Conservation (phyloP, 2,888 invertebrate species). For the Galeopsomyia nigrocyanea region DNA sequence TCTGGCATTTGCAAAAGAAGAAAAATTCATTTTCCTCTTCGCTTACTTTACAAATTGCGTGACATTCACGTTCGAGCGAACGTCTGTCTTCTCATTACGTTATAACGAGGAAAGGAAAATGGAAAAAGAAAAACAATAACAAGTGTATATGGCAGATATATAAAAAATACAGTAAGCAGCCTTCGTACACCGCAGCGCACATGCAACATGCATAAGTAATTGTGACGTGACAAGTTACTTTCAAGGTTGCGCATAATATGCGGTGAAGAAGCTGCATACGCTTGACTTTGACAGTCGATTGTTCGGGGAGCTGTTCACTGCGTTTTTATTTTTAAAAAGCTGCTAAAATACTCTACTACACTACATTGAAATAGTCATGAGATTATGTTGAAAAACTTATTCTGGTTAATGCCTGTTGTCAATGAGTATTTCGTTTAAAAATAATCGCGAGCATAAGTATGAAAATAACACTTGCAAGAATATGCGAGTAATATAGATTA, state of each 20-base stretch:
- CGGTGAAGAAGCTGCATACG: slow-evolving; percentile 18
- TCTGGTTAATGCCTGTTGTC: too few species aligned
- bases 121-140: neutral
- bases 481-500: too few species aligned
- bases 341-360: too few species aligned
- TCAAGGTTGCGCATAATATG: slow-evolving; percentile 21
- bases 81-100: neutral
- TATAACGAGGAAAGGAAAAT: neutral
- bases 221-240: slow-evolving; percentile 21
- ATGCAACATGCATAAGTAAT: slow-evolving; percentile 29
- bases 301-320: slow-evolving; percentile 6
- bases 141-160: slow-evolving; percentile 1
- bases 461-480: too few species aligned
- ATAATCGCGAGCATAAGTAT: too few species aligned
- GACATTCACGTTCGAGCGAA: slow-evolving; percentile 24
- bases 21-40: too few species aligned
- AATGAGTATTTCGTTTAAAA: too few species aligned
- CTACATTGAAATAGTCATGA: too few species aligned
- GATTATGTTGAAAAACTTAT: too few species aligned
- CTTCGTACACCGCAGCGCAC: slow-evolving; percentile 2
- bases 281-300: slow-evolving; percentile 12
- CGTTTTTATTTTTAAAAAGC: neutral
- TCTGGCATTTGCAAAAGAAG: too few species aligned
- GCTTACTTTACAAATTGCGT: neutral
- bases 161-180: slow-evolving; percentile 17